Evolutionary conservation across 2,113 vertebrate genomes (phyloP).

Genomic region (Argyrosomus japonicus): DNA sequence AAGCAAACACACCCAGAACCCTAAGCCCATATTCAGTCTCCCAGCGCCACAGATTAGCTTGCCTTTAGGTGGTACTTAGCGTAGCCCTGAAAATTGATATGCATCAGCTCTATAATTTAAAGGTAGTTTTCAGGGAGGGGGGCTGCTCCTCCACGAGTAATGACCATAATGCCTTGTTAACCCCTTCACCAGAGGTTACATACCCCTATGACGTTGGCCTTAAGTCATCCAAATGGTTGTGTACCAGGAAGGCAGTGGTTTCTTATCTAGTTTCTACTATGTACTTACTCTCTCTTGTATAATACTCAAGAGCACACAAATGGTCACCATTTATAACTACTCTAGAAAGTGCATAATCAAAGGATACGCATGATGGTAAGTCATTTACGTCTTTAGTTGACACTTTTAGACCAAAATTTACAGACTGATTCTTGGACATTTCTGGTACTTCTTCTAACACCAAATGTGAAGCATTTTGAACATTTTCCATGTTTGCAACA

Average conservation of each 20-base stretch:
- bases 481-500: neutral
- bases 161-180: slow-evolving; percentile 79
- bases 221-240: slow-evolving; percentile 56
- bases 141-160: slow-evolving; percentile 62
- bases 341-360: neutral
- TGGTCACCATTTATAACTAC: neutral
- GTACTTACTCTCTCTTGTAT: neutral
- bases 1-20: slow-evolving; percentile 57
- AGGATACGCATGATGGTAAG: neutral
- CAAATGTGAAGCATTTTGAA: neutral
- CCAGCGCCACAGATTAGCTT: slow-evolving; percentile 54
- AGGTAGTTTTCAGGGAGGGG: slow-evolving; percentile 65
- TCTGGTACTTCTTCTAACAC: neutral
- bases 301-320: neutral
- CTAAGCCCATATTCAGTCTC: slow-evolving; percentile 57
- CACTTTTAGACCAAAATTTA: neutral
- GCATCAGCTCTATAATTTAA: slow-evolving; percentile 73
- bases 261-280: slow-evolving; percentile 20
- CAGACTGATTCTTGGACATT: neutral
- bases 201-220: slow-evolving; percentile 61
- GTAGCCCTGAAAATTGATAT: slow-evolving; percentile 73
- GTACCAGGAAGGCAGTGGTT: neutral
- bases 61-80: slow-evolving; percentile 74
- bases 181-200: slow-evolving; percentile 73
- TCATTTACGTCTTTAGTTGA: neutral